Evolutionary conservation across 2,888 invertebrate genomes (phyloP).

Genomic region (Watsonalla cultraria): DNA sequence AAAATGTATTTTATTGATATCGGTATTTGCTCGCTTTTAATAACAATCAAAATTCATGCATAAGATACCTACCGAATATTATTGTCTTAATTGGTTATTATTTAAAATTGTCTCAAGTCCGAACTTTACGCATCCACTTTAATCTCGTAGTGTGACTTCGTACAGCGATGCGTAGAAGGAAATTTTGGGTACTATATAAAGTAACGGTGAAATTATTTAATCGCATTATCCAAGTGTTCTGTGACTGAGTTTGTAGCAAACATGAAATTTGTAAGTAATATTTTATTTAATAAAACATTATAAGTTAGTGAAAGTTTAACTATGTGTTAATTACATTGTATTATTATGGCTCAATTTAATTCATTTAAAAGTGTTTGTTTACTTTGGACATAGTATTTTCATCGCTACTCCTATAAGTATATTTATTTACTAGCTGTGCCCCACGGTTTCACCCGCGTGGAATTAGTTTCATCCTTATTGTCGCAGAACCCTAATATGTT

Average conservation of each 20-base stretch:
- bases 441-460: no score
- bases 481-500: no score
- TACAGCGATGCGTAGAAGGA: slow-evolving; percentile 36
- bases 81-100: not conserved
- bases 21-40: no score
- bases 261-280: slow-evolving; percentile 59
- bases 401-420: not conserved
- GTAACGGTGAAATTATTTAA: slow-evolving; percentile 43
- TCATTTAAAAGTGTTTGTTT: not conserved
- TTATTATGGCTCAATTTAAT: slow-evolving; percentile 2
- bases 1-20: no score
- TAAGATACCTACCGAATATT: no score
- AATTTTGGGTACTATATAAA: slow-evolving; percentile 57
- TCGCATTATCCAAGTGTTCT: slow-evolving; percentile 42
- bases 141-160: slow-evolving; percentile 36
- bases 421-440: no score
- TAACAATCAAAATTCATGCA: no score
- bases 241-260: slow-evolving; percentile 26
- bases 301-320: slow-evolving; percentile 7
- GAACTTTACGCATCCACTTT: slow-evolving; percentile 11
- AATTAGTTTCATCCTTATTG: no score
- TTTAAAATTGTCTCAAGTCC: slow-evolving; percentile 20
- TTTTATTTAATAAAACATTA: slow-evolving; percentile 9
- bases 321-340: slow-evolving; percentile 1
- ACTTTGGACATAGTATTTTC: not conserved